Evolutionary conservation across 2,797 vertebrate genomes (phyloP).

Genomic region (Babyrousa celebensis): DNA sequence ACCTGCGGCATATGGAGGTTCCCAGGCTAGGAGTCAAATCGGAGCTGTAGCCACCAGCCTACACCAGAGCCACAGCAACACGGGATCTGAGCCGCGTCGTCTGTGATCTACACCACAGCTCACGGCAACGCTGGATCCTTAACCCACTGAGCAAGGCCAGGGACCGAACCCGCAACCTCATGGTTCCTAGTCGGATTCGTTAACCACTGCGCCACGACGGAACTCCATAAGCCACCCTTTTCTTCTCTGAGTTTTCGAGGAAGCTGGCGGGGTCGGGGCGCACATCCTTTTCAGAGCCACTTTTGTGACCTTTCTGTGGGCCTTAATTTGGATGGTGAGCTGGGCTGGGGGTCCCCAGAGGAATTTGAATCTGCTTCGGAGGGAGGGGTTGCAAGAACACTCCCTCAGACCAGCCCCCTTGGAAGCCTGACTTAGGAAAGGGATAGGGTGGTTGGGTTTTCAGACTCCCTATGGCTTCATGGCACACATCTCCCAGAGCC

Average conservation of each 20-base stretch:
- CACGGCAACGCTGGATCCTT: too few species aligned
- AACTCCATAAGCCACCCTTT: not conserved
- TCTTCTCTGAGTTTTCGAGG: not conserved
- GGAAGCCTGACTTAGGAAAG: not conserved
- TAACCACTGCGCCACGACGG: too few species aligned
- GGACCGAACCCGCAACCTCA: too few species aligned
- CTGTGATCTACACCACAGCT: too few species aligned
- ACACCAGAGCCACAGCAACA: too few species aligned
- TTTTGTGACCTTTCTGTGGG: constrained; percentile 52
- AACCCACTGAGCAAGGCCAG: too few species aligned
- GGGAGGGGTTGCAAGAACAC: not conserved
- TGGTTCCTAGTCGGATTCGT: too few species aligned
- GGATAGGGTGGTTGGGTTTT: not conserved
- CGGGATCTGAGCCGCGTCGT: too few species aligned
- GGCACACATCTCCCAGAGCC: not conserved
- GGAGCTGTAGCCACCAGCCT: too few species aligned
- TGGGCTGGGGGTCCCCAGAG: not conserved
- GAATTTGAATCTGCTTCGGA: not conserved
- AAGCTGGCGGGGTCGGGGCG: not conserved
- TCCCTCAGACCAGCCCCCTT: not conserved
- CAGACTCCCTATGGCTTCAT: not conserved
- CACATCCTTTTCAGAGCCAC: constrained; percentile 30
- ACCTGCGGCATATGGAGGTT: too few species aligned
- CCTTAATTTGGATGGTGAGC: constrained; percentile 2
- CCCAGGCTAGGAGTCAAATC: too few species aligned